Conservation (phyloP, 2,797 vertebrate genomes). For the Sebastes steindachneri region DNA sequence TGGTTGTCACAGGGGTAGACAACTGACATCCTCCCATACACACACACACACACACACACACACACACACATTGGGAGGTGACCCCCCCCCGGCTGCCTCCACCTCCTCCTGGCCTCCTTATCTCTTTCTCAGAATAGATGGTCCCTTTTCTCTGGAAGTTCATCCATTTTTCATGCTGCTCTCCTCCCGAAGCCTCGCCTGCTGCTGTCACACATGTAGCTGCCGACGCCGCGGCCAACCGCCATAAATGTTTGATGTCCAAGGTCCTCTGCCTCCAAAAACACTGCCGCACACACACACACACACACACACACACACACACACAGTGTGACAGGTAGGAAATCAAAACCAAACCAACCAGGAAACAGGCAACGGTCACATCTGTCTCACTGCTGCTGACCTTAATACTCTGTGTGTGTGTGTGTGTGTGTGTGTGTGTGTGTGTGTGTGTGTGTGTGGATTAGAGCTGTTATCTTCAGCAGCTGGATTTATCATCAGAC, state of each 20-base stretch:
- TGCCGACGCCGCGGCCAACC: conserved; percentile 25
- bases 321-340: too few relatives aligned
- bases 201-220: conserved; percentile 44
- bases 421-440: not conserved
- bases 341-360: too few relatives aligned
- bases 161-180: conserved; percentile 76
- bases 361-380: not conserved
- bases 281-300: not conserved
- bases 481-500: conserved; percentile 58
- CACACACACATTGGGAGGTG: not conserved
- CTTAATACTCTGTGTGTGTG: conserved; percentile 46
- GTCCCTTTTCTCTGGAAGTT: conserved; percentile 16
- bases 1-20: not conserved
- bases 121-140: conserved; percentile 65
- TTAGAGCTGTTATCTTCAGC: conserved; percentile 48
- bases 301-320: not conserved
- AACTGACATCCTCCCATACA: not conserved
- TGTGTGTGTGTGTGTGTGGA: conserved; percentile 1
- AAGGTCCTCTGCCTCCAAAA: conserved; percentile 42
- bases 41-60: not conserved
- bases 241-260: conserved; percentile 73
- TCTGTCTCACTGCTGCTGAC: conserved; percentile 43
- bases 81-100: not conserved
- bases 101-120: conserved; percentile 48
- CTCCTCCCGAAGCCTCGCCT: conserved; percentile 33